phyloP scores from a whole-genome alignment of 2,113 vertebrate species.

The Panurus biarmicus region DNA sequence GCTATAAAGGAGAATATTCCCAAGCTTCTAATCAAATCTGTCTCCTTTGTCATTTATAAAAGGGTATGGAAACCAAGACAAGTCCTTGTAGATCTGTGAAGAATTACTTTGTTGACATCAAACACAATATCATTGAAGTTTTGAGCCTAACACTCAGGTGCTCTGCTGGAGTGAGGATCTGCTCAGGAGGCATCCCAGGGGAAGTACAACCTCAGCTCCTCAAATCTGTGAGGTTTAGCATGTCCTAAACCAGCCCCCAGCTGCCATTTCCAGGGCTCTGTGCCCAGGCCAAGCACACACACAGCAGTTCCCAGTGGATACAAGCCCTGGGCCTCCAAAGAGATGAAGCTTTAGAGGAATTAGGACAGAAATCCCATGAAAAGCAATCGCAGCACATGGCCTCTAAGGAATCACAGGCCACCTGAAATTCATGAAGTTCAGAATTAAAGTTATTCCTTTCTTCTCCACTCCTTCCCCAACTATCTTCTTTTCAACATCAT shows the following conservation, averaged over 20 bases:
- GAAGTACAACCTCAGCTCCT: background rate
- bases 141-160: background rate
- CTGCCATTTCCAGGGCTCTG: background rate
- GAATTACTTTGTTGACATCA: background rate
- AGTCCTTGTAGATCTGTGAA: background rate
- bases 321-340: background rate
- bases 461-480: background rate
- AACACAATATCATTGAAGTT: background rate
- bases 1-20: background rate
- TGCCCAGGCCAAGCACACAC: background rate
- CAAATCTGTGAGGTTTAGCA: fast-evolving
- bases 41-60: background rate
- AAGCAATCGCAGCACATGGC: background rate
- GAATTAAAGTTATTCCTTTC: background rate
- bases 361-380: background rate
- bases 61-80: background rate
- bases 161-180: background rate
- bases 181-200: background rate
- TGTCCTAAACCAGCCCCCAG: fast-evolving
- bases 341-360: background rate
- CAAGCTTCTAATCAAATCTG: background rate
- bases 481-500: background rate
- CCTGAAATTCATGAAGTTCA: background rate
- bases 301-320: background rate
- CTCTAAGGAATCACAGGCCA: background rate